Evolutionary conservation across 2,888 invertebrate genomes (phyloP), one percentile per base, ranked within the genome.

Genomic region (Microctonus brassicae): DNA sequence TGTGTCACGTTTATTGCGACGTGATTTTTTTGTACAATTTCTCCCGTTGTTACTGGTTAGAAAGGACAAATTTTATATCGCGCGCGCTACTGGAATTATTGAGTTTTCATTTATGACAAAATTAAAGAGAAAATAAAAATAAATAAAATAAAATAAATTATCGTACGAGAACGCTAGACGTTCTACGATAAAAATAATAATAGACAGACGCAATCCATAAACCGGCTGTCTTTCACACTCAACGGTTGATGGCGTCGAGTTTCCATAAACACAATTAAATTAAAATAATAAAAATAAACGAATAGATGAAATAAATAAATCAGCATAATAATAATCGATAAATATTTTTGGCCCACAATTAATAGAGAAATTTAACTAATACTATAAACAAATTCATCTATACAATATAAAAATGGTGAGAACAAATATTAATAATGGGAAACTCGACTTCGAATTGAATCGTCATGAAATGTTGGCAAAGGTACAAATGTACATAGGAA

Each of bases 401-500:
- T 55, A 5, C 24, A 26, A 26, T 55, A 13, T 26, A 9, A 55
- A 55, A 24, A 57, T 66, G 33, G 58, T 7, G 47, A 26, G 20
- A 20, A n/a, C n/a, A 17, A 34, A 20, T 39, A 67, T 57, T 47
- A 47, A 60, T 20, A 26, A 26, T 80, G 78, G 83, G 79, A 80
- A 80, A 78, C 82, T 85, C 80, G 84, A 77, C 79, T n/a, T 68
- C 74, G 74, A 76, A 80, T 81, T 80, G 80, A 82, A 79, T 80
- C 77, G 81, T 81, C 83, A 79, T 82, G 81, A 85, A 82, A 83
- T 77, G 84, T 85, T 87, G 84, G 84, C 82, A 81, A 86, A 84
- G 87, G 86, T 87, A 87, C 87, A 87, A 87, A 87, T 87, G 87
- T 87, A 87, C 86, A 87, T 86, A 86, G 81, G 80, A 83, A 64